Conservation (phyloP, 2,113 vertebrate genomes). For the Machaerirhynchus nigripectus region DNA sequence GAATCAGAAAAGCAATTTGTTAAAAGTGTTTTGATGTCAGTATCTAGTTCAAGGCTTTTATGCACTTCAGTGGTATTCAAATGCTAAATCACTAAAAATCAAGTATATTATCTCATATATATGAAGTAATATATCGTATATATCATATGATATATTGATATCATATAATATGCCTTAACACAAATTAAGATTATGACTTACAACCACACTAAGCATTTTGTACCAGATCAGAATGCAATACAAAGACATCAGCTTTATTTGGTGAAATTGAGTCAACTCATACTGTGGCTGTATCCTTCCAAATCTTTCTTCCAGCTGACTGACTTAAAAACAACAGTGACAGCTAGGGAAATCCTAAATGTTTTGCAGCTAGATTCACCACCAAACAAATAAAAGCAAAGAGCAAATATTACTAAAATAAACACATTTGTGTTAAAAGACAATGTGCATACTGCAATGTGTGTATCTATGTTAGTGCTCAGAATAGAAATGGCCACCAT, state of each 20-base stretch:
- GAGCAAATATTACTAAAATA: neutral
- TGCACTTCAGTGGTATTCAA: neutral
- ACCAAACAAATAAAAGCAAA: neutral
- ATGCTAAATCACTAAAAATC: neutral
- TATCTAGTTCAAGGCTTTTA: neutral
- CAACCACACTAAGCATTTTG: neutral
- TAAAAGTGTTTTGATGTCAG: neutral
- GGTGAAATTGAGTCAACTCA: neutral
- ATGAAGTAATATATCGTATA: too few species aligned
- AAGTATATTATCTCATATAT: neutral
- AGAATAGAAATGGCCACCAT: neutral
- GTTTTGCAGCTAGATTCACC: neutral
- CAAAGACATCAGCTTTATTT: neutral
- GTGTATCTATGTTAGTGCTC: neutral
- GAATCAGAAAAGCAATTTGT: neutral
- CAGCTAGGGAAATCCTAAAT: neutral
- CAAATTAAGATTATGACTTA: neutral
- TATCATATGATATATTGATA: too few species aligned
- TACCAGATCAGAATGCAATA: neutral
- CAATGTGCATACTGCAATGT: accelerated
- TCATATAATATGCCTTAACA: neutral
- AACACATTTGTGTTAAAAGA: neutral
- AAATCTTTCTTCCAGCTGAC: neutral
- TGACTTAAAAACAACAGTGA: neutral
- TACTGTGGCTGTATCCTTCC: neutral